These are phyloP conservation scores for Achatina immaculata DNA, from an alignment of 1,140 invertebrate species.

Conservation along the genomic window DNA sequence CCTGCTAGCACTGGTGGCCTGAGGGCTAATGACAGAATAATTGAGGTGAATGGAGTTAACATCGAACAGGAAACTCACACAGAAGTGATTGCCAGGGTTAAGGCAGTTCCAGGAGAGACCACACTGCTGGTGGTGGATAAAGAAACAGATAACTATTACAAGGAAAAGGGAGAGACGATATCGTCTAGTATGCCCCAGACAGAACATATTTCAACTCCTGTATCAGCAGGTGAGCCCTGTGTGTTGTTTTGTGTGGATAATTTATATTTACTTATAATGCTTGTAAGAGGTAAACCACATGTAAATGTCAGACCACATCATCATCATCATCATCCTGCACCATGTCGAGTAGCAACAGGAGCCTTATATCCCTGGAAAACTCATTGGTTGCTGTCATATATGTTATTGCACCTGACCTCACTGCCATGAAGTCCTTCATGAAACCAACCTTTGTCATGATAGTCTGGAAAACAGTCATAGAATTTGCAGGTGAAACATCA, in stretches of 20 bases:
- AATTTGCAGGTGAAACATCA: no score
- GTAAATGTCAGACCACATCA: no score
- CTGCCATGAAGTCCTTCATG: no score
- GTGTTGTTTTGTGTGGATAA: background rate
- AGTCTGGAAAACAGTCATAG: no score
- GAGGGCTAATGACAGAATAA: constrained; percentile 90
- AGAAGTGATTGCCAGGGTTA: constrained; percentile 77
- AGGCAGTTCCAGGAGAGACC: constrained; percentile 87
- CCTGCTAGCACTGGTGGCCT: constrained; percentile 92
- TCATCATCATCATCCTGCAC: no score
- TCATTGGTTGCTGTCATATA: no score
- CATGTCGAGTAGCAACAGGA: no score
- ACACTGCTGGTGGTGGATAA: constrained; percentile 89
- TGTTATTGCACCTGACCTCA: no score
- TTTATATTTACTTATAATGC: no score
- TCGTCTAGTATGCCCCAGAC: constrained; percentile 76
- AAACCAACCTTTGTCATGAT: no score
- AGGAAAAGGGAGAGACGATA: constrained; percentile 77
- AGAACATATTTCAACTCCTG: constrained; percentile 28
- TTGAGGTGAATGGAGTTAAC: constrained; percentile 77
- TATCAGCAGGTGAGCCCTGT: background rate
- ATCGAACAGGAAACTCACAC: constrained; percentile 93
- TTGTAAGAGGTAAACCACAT: no score
- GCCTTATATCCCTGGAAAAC: no score
- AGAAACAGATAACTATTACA: constrained; percentile 83